A percentile compares a stretch with the other conserved stretches of the same genome.
These are phyloP conservation scores for Hirundo rustica DNA, from an alignment of 2,797 vertebrate genomes.

Conservation along the genomic window DNA sequence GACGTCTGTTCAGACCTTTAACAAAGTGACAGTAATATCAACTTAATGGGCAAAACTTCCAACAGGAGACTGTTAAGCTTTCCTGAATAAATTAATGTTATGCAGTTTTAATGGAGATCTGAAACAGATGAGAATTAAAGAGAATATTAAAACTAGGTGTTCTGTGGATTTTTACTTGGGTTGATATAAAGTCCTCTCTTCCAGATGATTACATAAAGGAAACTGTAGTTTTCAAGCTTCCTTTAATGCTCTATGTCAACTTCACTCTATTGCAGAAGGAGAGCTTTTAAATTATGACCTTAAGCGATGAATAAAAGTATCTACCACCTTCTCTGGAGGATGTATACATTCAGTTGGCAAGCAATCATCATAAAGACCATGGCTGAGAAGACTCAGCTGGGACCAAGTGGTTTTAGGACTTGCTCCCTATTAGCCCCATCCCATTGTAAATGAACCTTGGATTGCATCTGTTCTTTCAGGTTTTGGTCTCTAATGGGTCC, in stretches of 20 bases:
- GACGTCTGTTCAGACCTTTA: neutral
- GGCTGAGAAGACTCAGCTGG: neutral
- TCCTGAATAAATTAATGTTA: constrained; percentile 23
- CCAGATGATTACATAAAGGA: neutral
- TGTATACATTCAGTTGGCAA: neutral
- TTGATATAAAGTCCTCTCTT: neutral
- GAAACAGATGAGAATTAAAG: constrained; percentile 18
- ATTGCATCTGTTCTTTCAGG: accelerated
- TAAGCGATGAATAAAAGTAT: neutral
- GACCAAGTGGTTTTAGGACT: neutral
- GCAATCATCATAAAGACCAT: neutral
- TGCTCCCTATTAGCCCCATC: neutral
- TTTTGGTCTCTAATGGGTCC: neutral
- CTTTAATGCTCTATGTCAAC: neutral
- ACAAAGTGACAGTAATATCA: neutral
- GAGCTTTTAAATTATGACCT: neutral
- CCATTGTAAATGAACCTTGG: neutral
- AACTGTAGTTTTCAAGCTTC: neutral
- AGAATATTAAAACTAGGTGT: neutral
- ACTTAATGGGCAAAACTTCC: constrained; percentile 2
- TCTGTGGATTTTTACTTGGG: neutral
- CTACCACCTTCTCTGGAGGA: neutral
- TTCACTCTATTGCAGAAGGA: neutral
- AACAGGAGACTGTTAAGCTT: constrained; percentile 15
- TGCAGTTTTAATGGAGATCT: constrained; percentile 9